Conservation (phyloP, 2,113 vertebrate species). For the Tachycineta bicolor region DNA sequence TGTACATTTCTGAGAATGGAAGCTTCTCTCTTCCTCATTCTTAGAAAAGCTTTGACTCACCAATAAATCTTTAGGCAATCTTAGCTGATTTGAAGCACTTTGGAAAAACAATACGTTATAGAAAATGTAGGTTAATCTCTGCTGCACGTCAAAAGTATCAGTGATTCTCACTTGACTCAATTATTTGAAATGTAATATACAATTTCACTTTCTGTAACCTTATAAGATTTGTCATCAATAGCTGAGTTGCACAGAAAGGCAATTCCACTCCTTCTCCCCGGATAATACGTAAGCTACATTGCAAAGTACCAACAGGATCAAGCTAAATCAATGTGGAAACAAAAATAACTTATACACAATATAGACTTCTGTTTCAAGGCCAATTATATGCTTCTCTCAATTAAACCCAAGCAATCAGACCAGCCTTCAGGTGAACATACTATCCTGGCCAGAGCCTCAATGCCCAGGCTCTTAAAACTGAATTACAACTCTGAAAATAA, state of each 20-base stretch:
- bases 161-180: slow-evolving; percentile 15
- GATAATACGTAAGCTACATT: neutral
- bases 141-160: slow-evolving; percentile 20
- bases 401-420: slow-evolving; percentile 12
- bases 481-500: neutral
- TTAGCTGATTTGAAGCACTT: neutral
- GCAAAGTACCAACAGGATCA: neutral
- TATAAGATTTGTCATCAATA: neutral
- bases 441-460: neutral
- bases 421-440: neutral
- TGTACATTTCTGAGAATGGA: slow-evolving; percentile 16
- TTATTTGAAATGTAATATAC: slow-evolving; percentile 25
- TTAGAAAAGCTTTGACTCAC: neutral
- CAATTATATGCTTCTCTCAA: neutral
- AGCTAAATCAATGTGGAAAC: neutral
- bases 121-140: slow-evolving; percentile 25
- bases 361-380: slow-evolving; percentile 29
- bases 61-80: neutral
- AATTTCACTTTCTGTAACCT: slow-evolving; percentile 26
- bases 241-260: neutral
- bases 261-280: neutral
- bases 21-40: slow-evolving; percentile 12
- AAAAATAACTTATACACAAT: neutral
- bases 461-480: neutral
- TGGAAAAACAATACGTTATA: neutral